phyloP scores from a whole-genome alignment of 2,888 invertebrate species.

The Drosophila anomelani region DNA sequence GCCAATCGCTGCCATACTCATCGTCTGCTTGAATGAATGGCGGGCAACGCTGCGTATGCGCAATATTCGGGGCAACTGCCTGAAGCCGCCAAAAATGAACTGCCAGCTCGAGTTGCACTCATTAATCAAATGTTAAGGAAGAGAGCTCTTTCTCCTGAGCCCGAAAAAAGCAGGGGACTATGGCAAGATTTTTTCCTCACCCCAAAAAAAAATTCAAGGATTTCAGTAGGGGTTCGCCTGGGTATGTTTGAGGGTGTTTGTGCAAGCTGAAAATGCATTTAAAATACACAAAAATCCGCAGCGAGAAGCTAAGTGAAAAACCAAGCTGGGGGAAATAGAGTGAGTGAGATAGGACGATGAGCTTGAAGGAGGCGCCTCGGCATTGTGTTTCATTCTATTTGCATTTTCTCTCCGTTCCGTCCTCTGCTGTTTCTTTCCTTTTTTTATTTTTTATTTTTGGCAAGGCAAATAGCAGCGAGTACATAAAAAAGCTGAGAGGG shows the following conservation, averaged over 20 bases:
- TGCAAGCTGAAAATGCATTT: conserved; percentile 77
- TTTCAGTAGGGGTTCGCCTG: conserved; percentile 18
- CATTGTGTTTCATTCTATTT: conserved; percentile 77
- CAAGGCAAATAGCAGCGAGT: conserved; percentile 70
- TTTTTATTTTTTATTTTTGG: conserved; percentile 63
- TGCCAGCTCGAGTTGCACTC: conserved; percentile 72
- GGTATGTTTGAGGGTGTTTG: conserved; percentile 40
- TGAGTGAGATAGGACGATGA: conserved; percentile 20
- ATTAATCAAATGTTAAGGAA: conserved; percentile 79
- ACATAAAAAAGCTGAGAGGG: conserved; percentile 71
- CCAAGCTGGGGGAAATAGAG: conserved; percentile 39
- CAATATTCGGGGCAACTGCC: conserved; percentile 53
- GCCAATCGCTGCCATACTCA: conserved; percentile 51
- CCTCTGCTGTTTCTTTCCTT: conserved; percentile 16
- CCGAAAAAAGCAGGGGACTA: conserved; percentile 26
- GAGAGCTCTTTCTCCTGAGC: conserved; percentile 51
- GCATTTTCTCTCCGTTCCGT: conserved; percentile 56
- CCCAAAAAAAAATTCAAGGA: conserved; percentile 62
- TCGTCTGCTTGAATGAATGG: conserved; percentile 16
- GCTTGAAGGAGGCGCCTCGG: conserved; percentile 66
- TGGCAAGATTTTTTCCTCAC: conserved; percentile 60
- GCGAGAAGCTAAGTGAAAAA: conserved; percentile 74
- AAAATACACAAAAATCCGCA: conserved; percentile 74
- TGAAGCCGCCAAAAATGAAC: conserved; percentile 67
- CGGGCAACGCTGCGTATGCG: conserved; percentile 64